Conservation (phyloP, 2,113 vertebrate genomes). For the Daubentonia madagascariensis region DNA sequence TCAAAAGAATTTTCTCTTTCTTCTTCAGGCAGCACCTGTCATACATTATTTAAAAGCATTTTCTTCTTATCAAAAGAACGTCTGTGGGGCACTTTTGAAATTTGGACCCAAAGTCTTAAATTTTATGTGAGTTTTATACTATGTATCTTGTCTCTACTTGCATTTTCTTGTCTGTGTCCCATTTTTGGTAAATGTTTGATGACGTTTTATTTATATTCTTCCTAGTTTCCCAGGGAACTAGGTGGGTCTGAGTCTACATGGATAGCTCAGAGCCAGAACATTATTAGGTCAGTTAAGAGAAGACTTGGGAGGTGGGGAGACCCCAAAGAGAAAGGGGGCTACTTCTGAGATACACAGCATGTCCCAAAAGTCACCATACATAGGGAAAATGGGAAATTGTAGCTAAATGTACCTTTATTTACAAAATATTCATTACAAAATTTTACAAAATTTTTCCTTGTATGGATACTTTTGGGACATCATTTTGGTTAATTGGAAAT, state of each 20-base stretch:
- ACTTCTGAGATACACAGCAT: not conserved
- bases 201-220: not conserved
- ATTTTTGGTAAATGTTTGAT: not conserved
- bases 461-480: no score
- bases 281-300: not conserved
- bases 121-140: constrained; percentile 54
- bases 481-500: not conserved
- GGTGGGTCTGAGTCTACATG: not conserved
- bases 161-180: not conserved
- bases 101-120: constrained; percentile 50
- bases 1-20: not conserved
- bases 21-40: constrained; percentile 16
- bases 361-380: no score
- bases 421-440: no score
- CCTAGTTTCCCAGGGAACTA: not conserved
- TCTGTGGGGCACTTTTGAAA: constrained; percentile 44
- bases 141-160: not conserved
- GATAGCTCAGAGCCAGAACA: not conserved
- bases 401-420: no score
- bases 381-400: no score
- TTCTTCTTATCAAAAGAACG: constrained; percentile 50
- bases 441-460: no score
- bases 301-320: not conserved
- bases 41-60: constrained; percentile 39
- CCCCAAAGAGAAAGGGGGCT: not conserved